Conservation (phyloP, 2,888 invertebrate species). For the Meteorus colon region DNA sequence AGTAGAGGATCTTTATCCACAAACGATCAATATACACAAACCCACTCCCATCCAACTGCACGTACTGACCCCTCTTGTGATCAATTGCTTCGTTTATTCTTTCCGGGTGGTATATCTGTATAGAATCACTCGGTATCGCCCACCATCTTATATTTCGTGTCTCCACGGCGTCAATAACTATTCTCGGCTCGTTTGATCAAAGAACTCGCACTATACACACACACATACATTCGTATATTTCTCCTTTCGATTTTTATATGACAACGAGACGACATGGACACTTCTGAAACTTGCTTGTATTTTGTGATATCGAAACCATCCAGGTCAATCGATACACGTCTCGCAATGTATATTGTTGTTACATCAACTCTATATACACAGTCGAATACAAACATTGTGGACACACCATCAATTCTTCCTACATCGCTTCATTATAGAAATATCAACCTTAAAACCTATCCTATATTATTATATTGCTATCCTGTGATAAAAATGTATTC, state of each 20-base stretch:
- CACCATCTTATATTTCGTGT: not conserved
- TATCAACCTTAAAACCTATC: too few relatives aligned
- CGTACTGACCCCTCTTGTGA: not conserved
- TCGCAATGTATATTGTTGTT: not conserved
- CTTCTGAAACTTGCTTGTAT: slow-evolving; percentile 1
- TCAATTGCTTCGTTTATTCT: not conserved
- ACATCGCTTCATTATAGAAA: too few relatives aligned
- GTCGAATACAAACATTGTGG: too few relatives aligned
- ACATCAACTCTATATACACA: not conserved
- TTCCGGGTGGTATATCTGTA: not conserved
- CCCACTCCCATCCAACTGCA: not conserved
- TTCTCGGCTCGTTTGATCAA: slow-evolving; percentile 22
- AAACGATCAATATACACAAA: not conserved
- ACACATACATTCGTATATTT: not conserved
- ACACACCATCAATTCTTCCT: too few relatives aligned
- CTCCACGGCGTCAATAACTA: not conserved
- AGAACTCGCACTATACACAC: slow-evolving; percentile 6
- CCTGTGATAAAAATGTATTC: too few relatives aligned
- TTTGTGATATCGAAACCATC: slow-evolving; percentile 7
- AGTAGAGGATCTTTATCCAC: not conserved
- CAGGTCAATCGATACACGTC: slow-evolving; percentile 4
- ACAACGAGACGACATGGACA: not conserved
- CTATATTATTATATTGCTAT: too few relatives aligned
- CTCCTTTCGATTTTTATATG: not conserved
- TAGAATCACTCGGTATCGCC: too few relatives aligned